These are phyloP conservation scores for Cromileptes altivelis DNA, from an alignment of 2,113 vertebrate species.

Conservation along the genomic window DNA sequence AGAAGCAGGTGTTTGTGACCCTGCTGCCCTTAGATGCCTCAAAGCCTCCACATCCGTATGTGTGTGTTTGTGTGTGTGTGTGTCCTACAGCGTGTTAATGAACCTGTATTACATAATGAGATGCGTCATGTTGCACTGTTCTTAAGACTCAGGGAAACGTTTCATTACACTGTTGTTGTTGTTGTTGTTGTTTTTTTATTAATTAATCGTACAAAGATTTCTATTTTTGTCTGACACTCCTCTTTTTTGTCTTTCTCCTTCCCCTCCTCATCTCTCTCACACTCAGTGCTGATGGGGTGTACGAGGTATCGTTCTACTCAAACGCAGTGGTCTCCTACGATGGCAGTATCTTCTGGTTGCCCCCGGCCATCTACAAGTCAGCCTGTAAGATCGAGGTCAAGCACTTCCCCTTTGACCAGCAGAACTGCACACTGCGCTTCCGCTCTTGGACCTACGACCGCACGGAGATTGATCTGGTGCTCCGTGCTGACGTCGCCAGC, in stretches of 20 bases:
- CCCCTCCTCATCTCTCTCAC: neutral
- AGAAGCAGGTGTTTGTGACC: slow-evolving; percentile 35
- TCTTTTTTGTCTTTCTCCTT: slow-evolving; percentile 19
- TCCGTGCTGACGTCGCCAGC: slow-evolving; percentile 93
- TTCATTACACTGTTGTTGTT: slow-evolving; percentile 12
- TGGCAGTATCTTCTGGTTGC: slow-evolving; percentile 97
- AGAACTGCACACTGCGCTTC: slow-evolving; percentile 97
- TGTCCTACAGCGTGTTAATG: slow-evolving; percentile 10
- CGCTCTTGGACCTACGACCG: slow-evolving; percentile 98
- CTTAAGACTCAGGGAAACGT: slow-evolving; percentile 17
- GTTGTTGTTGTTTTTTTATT: neutral
- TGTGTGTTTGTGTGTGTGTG: neutral
- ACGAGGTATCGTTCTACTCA: slow-evolving; percentile 98
- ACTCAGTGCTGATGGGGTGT: slow-evolving; percentile 95
- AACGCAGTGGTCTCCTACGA: slow-evolving; percentile 96
- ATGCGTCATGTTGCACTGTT: slow-evolving; percentile 26
- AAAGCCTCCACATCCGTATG: neutral
- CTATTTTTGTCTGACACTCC: slow-evolving; percentile 20
- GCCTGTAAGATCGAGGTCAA: slow-evolving; percentile 98
- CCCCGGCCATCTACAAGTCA: slow-evolving; percentile 97
- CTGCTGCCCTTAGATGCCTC: slow-evolving; percentile 11
- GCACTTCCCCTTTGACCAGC: slow-evolving; percentile 98
- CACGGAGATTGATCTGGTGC: slow-evolving; percentile 93
- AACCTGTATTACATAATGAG: slow-evolving; percentile 35
- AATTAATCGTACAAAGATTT: neutral